Evolutionary conservation across 1,140 invertebrate species (phyloP), one percentile per base, ranked within the genome.

Genomic region (Mycetomoellerius zeteki): DNA sequence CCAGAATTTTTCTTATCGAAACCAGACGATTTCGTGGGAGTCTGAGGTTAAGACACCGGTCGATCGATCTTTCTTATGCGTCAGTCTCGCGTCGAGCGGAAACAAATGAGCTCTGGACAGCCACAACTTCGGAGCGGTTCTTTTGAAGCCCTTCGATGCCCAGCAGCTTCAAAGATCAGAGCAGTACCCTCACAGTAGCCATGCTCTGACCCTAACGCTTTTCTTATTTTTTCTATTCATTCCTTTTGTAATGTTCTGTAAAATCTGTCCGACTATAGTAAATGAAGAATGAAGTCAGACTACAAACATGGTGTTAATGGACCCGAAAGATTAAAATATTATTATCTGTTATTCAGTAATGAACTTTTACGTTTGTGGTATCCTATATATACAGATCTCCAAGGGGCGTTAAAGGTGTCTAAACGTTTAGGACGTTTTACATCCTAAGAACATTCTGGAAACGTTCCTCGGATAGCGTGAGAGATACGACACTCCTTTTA

Each of bases 51-150:
- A 94, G 92, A 91, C 91, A 91, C 92, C 88, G 88, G 86, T 81
- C 82, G 88, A 91, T 91, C 90, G 88, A 91, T 92, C 91, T 90
- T 88, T 87, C 75, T 43, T 84, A 30, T 62, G 80, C 73, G 86
- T 81, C 86, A 90, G 88, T 69, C 86, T 67, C 76, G 81, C 80
- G 86, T 80, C 86, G 89, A 65, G 80, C 89, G 91, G 91, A 92
- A 94, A 95, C 92, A 94, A 93, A 94, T 94, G 93, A 94, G 93
- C 88, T 92, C 86, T 86, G 86, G 88, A 93, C 92, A 92, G 90
- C 82, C 87, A 87, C 88, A 90, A 90, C 50, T 87, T 89, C 69
- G 89, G 67, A 76, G 93, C 93, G 94, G 93, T 73, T 77, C 93
- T 93, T 94, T 94, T 94, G 92, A 94, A 84, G 56, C 87, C 87